phyloP scores from a whole-genome alignment of 2,888 invertebrate genomes.

The Drosophila mayaguana region DNA sequence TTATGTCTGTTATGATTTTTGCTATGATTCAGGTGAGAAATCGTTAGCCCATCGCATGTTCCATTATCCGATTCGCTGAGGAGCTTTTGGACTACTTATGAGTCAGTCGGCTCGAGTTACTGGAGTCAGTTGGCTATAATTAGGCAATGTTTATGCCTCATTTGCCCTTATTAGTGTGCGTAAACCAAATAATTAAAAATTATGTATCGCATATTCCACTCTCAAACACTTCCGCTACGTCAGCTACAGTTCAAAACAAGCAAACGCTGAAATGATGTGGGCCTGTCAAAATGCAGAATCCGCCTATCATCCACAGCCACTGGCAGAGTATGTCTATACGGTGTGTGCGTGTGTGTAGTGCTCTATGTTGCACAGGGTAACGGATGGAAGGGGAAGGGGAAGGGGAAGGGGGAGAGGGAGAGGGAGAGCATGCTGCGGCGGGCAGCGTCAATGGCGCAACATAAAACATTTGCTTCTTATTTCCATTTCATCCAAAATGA shows the following conservation, averaged over 20 bases:
- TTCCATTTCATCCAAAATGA: conserved; percentile 71
- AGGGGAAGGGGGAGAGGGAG: background rate
- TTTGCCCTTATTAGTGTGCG: conserved; percentile 77
- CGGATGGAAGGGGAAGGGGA: background rate
- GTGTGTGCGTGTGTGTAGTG: conserved; percentile 3
- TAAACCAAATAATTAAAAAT: conserved; percentile 75
- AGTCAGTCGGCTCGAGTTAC: conserved; percentile 14
- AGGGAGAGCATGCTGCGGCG: conserved; percentile 13
- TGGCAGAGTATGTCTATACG: conserved; percentile 10
- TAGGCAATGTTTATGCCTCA: conserved; percentile 78
- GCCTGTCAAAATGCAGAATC: conserved; percentile 72
- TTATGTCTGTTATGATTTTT: background rate
- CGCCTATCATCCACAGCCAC: conserved; percentile 10
- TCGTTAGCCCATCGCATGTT: background rate
- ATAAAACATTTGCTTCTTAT: conserved; percentile 79
- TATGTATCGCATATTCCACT: conserved; percentile 51
- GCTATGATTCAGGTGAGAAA: background rate
- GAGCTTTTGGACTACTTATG: conserved; percentile 12
- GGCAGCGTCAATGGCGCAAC: conserved; percentile 67
- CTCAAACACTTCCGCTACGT: conserved; percentile 76
- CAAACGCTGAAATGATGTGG: conserved; percentile 67
- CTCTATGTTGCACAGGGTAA: conserved; percentile 30
- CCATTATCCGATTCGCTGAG: background rate
- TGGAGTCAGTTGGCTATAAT: conserved; percentile 56
- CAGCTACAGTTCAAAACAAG: conserved; percentile 67